Evolutionary conservation across 37 sponge, comb jelly and placozoan species (phyloP).

Genomic region (Beroe forskalii): DNA sequence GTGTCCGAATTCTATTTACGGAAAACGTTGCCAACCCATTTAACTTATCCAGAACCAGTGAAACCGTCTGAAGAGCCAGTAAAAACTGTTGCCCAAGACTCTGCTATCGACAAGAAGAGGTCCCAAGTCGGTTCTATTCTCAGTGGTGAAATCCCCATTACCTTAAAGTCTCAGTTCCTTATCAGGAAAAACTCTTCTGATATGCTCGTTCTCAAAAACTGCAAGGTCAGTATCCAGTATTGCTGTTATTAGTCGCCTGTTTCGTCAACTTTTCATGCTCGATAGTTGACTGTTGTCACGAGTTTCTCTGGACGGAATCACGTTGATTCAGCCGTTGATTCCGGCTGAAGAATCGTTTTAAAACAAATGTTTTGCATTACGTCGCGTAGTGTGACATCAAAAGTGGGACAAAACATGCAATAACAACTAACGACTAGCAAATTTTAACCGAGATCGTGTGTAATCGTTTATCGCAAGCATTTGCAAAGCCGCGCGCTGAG

Average conservation of each 20-base stretch:
- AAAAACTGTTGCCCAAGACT: slow-evolving; percentile 53
- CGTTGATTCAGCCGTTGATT: too few species aligned
- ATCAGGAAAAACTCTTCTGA: slow-evolving; percentile 91
- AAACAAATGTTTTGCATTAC: too few species aligned
- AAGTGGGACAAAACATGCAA: slow-evolving; percentile 22
- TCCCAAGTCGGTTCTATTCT: slow-evolving; percentile 72
- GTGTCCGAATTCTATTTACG: too few species aligned
- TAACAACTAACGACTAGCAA: slow-evolving; percentile 23
- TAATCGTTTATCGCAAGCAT: not conserved
- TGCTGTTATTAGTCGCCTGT: too few species aligned
- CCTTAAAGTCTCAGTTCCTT: slow-evolving; percentile 87
- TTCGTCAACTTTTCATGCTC: too few species aligned
- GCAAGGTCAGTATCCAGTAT: too few species aligned
- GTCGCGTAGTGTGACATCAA: too few species aligned
- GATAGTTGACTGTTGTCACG: too few species aligned
- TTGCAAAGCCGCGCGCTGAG: not conserved
- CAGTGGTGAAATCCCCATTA: slow-evolving; percentile 80
- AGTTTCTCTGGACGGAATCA: too few species aligned
- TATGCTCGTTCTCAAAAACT: slow-evolving; percentile 86
- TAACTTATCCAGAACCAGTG: not conserved
- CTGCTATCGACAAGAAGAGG: slow-evolving; percentile 48
- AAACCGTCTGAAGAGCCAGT: slow-evolving; percentile 52
- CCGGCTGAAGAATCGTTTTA: too few species aligned
- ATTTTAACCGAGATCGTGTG: not conserved
- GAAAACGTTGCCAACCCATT: too few species aligned